Evolutionary conservation across 2,113 vertebrate genomes (phyloP).

Genomic region (Channa maculata): DNA sequence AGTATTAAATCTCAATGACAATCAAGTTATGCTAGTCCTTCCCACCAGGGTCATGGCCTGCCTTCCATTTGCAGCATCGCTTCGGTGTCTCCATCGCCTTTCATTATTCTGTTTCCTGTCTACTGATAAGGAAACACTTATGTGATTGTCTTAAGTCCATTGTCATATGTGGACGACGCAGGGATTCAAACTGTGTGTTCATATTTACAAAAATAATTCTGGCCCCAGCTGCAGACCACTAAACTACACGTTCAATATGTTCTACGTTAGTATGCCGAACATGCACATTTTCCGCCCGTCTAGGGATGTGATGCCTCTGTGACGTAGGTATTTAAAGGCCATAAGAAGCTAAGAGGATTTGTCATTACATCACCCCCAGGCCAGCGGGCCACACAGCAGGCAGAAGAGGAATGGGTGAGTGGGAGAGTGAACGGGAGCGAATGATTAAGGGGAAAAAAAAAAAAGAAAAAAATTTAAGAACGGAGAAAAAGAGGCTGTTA

Average conservation of each 20-base stretch:
- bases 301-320: conserved; percentile 22
- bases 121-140: conserved; percentile 47
- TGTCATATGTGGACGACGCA: neutral
- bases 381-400: conserved; percentile 25
- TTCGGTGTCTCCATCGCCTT: neutral
- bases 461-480: conserved; percentile 10
- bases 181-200: neutral
- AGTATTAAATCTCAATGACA: conserved; percentile 75
- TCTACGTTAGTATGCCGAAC: neutral
- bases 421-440: neutral
- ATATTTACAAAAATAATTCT: too few species aligned
- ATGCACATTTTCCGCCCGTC: conserved; percentile 17
- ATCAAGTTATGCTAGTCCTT: conserved; percentile 62
- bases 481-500: conserved; percentile 26
- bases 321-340: conserved; percentile 83
- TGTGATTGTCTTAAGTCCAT: conserved; percentile 31
- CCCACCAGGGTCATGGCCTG: conserved; percentile 40
- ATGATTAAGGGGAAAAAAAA: neutral
- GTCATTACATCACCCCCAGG: conserved; percentile 75
- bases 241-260: neutral
- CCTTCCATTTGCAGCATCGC: conserved; percentile 47
- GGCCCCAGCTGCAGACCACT: neutral
- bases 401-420: conserved; percentile 14
- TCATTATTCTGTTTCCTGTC: conserved; percentile 47
- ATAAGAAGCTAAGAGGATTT: conserved; percentile 86